Percentiles rank a stretch among this genome's conserved stretches.
phyloP scores from a whole-genome alignment of 2,888 invertebrate species.

The Lomographa bimaculata region DNA sequence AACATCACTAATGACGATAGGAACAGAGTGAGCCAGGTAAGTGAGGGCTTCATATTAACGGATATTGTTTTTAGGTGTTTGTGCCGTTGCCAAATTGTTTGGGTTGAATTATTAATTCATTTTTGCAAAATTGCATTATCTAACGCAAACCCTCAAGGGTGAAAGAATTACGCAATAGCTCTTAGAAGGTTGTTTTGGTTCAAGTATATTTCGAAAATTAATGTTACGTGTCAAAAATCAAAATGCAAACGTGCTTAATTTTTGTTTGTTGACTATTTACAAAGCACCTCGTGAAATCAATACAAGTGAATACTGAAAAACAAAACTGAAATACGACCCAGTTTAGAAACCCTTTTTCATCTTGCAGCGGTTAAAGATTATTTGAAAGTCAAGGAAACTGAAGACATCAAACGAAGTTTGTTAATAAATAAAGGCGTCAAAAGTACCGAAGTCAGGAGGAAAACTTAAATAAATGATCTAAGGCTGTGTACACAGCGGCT shows the following conservation, averaged over 20 bases:
- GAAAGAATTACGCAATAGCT: slow-evolving; percentile 1
- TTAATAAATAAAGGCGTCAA: slow-evolving; percentile 22
- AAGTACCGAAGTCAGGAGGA: slow-evolving; percentile 25
- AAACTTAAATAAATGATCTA: slow-evolving; percentile 27
- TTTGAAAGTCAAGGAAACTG: slow-evolving; percentile 13
- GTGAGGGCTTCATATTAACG: slow-evolving; percentile 10
- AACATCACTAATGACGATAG: slow-evolving; percentile 6
- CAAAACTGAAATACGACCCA: slow-evolving; percentile 2
- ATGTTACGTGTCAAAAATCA: no score
- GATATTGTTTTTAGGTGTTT: slow-evolving; percentile 31
- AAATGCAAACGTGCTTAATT: no score
- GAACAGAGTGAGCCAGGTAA: slow-evolving; percentile 2
- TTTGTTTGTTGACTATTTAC: no score
- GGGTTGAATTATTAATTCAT: slow-evolving; percentile 24
- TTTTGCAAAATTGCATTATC: slow-evolving; percentile 17
- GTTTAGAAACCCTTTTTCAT: slow-evolving; percentile 7
- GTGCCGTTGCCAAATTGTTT: slow-evolving; percentile 25
- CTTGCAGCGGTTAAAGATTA: slow-evolving; percentile 5
- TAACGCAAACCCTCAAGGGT: slow-evolving; percentile 1
- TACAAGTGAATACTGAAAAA: slow-evolving; percentile 1
- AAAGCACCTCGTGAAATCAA: no score
- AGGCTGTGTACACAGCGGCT: slow-evolving; percentile 36
- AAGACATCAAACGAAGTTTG: slow-evolving; percentile 13
- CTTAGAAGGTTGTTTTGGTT: no score
- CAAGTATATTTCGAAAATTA: no score